Evolutionary conservation across 2,797 vertebrate genomes (phyloP).

Genomic region (Cirrhinus molitorella): DNA sequence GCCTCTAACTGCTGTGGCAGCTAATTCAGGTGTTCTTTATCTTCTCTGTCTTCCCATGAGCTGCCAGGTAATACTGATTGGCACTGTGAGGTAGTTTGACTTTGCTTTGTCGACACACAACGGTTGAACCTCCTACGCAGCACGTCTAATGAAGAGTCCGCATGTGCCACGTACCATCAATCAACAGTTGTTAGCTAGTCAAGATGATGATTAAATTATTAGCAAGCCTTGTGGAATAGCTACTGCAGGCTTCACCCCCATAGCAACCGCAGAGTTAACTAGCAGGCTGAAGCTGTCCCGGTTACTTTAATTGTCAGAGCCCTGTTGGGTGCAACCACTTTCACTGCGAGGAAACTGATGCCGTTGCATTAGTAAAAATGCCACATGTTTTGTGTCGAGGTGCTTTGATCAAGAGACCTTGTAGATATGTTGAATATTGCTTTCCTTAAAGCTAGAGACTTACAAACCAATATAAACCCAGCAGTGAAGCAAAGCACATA

Average conservation of each 20-base stretch:
- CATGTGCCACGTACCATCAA: conserved; percentile 23
- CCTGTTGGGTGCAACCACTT: conserved; percentile 3
- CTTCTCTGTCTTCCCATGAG: conserved; percentile 26
- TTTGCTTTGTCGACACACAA: conserved; percentile 37
- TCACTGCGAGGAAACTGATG: neutral
- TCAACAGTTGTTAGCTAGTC: conserved; percentile 40
- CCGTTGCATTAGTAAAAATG: neutral
- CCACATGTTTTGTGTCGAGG: neutral
- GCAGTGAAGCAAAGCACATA: conserved; percentile 14
- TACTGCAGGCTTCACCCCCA: neutral
- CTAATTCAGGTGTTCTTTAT: conserved; percentile 34
- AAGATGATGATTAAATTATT: conserved; percentile 40
- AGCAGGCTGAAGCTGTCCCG: conserved; percentile 16
- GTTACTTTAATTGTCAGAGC: conserved; percentile 24
- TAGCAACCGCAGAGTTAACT: conserved; percentile 26
- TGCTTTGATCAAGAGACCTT: neutral
- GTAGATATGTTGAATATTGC: conserved; percentile 6
- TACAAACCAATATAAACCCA: neutral
- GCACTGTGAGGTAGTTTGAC: conserved; percentile 20
- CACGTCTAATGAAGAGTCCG: conserved; percentile 35
- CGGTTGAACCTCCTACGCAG: conserved; percentile 29
- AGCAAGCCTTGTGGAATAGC: conserved; percentile 17
- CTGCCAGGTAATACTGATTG: conserved; percentile 40
- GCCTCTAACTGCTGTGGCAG: conserved; percentile 29
- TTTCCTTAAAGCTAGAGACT: conserved; percentile 7